phyloP scores from a whole-genome alignment of 2,797 vertebrate genomes.

The Poecilia wingei region DNA sequence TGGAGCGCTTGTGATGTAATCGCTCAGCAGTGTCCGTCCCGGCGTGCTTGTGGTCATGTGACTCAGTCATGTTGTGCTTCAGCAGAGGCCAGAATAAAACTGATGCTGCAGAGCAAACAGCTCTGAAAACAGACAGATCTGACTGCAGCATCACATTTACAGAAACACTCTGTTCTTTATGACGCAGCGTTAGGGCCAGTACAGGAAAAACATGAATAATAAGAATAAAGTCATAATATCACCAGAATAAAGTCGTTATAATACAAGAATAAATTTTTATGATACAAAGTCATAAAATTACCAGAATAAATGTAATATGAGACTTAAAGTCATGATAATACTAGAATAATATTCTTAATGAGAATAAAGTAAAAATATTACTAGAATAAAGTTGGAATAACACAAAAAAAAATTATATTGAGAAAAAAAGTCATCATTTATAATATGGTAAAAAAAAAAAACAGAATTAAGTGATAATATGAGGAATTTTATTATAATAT shows the following conservation, averaged over 20 bases:
- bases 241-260: not conserved
- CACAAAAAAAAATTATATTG: not conserved
- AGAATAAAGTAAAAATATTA: not conserved
- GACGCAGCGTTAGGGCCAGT: too few species aligned
- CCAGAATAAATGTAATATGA: too few species aligned
- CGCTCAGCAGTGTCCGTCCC: slow-evolving; percentile 72
- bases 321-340: not conserved
- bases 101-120: slow-evolving; percentile 15
- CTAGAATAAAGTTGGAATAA: not conserved
- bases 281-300: not conserved
- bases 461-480: too few species aligned
- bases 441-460: not conserved
- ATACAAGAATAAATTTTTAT: not conserved
- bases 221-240: not conserved
- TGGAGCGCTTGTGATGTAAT: slow-evolving; percentile 85
- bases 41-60: slow-evolving; percentile 80
- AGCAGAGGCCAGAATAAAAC: slow-evolving; percentile 45
- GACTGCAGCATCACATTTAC: not conserved
- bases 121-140: not conserved
- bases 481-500: too few species aligned
- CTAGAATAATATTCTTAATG: not conserved
- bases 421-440: not conserved
- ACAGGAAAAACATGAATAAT: not conserved
- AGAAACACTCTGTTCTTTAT: not conserved
- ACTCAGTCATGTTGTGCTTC: slow-evolving; percentile 70